Evolutionary conservation across 2,888 invertebrate genomes (phyloP), one percentile per base, ranked within the genome.

Genomic region (Aromia moschata): DNA sequence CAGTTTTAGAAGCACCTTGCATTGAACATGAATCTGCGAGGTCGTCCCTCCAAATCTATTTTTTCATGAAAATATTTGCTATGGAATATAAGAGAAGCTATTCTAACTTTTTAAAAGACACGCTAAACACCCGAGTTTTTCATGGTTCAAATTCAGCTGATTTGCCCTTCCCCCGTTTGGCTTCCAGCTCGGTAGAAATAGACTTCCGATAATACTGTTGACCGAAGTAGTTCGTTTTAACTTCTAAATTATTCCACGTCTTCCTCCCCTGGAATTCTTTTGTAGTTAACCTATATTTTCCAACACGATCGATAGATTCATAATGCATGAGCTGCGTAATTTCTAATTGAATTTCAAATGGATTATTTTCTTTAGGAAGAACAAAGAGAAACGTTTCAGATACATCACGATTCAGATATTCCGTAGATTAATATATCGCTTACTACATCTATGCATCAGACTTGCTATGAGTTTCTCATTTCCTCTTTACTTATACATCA

Each of bases 341-440:
- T 20, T 52, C 11, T 16, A 31, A 31, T 10, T 7, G 5, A 12
- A 43, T 41, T 31, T 52, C 30, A 52, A 52, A 52, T 52, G 52
- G 52, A 52, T 52, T 52, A 52, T 52, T 52, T 40, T 52, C 52
- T 52, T 49, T 31, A 40, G 52, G 31, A 10, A 41, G 18, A 41
- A 31, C 40, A 10, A 40, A 31, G 17, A 25, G 14, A 18, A 52
- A 52, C 20, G 38, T 41, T 20, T 14, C 38, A 25, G 14, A 18
- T 41, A 52, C 20, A 49, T 41, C 37, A 17, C 38, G 38, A 37
- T 20, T 31, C 52, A 52, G 30, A 52, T 15, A 31, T 41, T 52
- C 31, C 41, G 52, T 52, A 52, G 40, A 52, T 16, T 49, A 43
- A 43, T 33, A n/a, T n/a, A 33, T 38, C 20, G 52, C 52, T 41